phyloP scores from a whole-genome alignment of 2,113 vertebrate species.

The Oryzias woworae region DNA sequence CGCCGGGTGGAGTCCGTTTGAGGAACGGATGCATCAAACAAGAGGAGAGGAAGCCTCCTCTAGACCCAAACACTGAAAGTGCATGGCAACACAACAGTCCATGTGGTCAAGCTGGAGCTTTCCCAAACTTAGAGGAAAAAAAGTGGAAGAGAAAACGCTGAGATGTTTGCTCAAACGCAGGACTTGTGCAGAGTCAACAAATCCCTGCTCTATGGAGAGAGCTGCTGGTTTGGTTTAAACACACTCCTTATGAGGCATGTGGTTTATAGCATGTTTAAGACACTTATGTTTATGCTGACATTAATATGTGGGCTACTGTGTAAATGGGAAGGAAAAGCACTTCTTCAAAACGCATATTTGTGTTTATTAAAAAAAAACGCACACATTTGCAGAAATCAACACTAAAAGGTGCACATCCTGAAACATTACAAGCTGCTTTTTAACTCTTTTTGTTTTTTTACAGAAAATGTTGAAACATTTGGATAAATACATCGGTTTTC shows the following conservation, averaged over 20 bases:
- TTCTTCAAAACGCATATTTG: constrained; percentile 19
- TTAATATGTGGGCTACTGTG: background rate
- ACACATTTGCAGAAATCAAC: constrained; percentile 7
- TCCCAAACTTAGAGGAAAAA: background rate
- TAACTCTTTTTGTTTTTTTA: background rate
- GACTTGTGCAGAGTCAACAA: background rate
- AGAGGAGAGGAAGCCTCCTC: constrained; percentile 19
- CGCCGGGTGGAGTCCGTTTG: constrained; percentile 40
- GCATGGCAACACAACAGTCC: constrained; percentile 25
- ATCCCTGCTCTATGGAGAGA: background rate
- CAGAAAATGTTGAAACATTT: constrained; percentile 3
- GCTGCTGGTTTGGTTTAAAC: background rate
- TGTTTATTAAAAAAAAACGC: constrained; percentile 56
- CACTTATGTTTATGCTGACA: background rate
- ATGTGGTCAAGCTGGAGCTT: background rate
- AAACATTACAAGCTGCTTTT: constrained; percentile 9
- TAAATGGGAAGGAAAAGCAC: background rate
- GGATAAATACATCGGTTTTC: constrained; percentile 1
- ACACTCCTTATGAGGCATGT: background rate
- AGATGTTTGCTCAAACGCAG: constrained; percentile 8
- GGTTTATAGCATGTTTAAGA: background rate
- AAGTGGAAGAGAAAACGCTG: constrained; percentile 9
- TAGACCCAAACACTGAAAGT: constrained; percentile 34
- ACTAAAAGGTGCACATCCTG: constrained; percentile 27
- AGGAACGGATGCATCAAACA: constrained; percentile 29